Conservation (phyloP, 2,888 invertebrate genomes). For the Drosophila tripunctata region DNA sequence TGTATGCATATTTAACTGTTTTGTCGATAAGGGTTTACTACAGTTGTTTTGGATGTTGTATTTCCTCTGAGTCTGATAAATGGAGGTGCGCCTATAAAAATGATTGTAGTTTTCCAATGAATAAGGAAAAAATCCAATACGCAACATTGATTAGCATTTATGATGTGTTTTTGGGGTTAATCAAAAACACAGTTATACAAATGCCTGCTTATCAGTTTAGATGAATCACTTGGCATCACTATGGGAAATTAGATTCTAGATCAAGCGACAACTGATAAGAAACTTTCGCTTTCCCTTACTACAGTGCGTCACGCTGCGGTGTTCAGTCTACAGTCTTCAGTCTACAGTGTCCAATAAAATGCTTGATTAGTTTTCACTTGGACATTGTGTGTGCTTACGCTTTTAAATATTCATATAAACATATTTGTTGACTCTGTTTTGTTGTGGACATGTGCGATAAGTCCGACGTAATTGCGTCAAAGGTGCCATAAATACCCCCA, state of each 20-base stretch:
- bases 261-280: background rate
- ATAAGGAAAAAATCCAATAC: background rate
- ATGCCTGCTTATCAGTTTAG: slow-evolving; percentile 17
- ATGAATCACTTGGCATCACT: slow-evolving; percentile 31
- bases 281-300: slow-evolving; percentile 39
- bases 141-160: slow-evolving; percentile 32
- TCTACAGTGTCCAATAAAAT: slow-evolving; percentile 23
- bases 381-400: slow-evolving; percentile 34
- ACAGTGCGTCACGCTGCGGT: slow-evolving; percentile 48
- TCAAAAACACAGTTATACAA: slow-evolving; percentile 24
- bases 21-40: slow-evolving; percentile 2
- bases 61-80: slow-evolving; percentile 12
- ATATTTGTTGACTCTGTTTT: background rate
- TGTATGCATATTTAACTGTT: background rate
- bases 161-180: background rate
- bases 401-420: slow-evolving; percentile 4
- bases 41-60: slow-evolving; percentile 1
- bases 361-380: slow-evolving; percentile 8
- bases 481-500: slow-evolving; percentile 9
- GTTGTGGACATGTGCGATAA: slow-evolving; percentile 23
- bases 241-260: background rate
- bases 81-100: too few species aligned
- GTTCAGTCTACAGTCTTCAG: slow-evolving; percentile 14
- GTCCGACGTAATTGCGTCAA: slow-evolving; percentile 35
- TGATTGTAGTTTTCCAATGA: too few species aligned